These are phyloP conservation scores for Tympanuchus pallidicinctus DNA, from an alignment of 2,113 vertebrate genomes.

Conservation along the genomic window DNA sequence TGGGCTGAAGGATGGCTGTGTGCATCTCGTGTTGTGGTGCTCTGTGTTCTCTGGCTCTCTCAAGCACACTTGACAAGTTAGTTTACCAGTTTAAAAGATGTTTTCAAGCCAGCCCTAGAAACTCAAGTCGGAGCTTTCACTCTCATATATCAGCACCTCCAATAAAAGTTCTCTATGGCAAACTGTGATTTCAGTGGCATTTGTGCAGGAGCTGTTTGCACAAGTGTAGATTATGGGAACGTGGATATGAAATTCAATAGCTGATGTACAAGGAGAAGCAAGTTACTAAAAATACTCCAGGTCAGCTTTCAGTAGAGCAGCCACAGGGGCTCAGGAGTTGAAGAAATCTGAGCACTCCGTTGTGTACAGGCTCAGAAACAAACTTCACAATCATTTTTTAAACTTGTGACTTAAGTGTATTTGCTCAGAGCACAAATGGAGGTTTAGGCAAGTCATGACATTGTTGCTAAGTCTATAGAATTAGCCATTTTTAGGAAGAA, in stretches of 20 bases:
- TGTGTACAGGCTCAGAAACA: neutral
- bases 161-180: neutral
- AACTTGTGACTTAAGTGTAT: neutral
- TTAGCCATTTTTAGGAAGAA: neutral
- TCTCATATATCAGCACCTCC: neutral
- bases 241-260: constrained; percentile 44
- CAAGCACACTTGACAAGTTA: neutral
- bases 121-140: neutral
- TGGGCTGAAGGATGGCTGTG: accelerated
- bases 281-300: constrained; percentile 53
- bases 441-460: neutral
- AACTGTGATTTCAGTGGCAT: neutral
- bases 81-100: neutral
- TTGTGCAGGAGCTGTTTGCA: constrained; percentile 41
- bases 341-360: neutral
- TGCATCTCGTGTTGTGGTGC: accelerated
- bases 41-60: neutral
- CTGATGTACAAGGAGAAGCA: neutral
- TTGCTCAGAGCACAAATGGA: neutral
- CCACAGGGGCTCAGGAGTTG: neutral
- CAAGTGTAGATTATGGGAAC: neutral
- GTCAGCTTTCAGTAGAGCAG: neutral
- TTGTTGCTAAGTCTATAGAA: neutral
- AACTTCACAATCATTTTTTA: neutral
- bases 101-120: neutral